These are phyloP conservation scores for Pogoniulus pusillus DNA, from an alignment of 2,797 vertebrate species.

Conservation along the genomic window DNA sequence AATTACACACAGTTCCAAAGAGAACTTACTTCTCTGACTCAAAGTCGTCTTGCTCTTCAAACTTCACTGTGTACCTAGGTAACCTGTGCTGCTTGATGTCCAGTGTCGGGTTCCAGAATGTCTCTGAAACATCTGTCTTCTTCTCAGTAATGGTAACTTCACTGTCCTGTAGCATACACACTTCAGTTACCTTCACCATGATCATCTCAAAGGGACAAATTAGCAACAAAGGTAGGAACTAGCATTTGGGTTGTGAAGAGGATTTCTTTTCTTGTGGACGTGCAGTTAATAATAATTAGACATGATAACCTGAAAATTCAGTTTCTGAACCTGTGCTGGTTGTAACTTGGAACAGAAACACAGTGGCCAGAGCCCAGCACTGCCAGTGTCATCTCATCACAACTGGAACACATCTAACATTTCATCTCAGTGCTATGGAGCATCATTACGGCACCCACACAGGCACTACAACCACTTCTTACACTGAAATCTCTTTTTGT, in stretches of 20 bases:
- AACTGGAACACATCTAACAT: neutral
- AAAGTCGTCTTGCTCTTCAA: constrained; percentile 91
- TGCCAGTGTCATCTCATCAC: neutral
- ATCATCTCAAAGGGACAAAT: neutral
- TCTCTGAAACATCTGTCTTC: constrained; percentile 88
- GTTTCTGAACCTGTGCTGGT: neutral
- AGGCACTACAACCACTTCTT: neutral
- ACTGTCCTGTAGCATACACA: constrained; percentile 84
- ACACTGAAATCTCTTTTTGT: neutral
- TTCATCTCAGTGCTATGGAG: neutral
- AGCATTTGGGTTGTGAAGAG: neutral
- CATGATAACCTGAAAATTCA: neutral
- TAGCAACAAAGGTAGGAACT: neutral
- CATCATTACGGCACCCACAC: no score
- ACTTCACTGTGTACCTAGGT: constrained; percentile 88
- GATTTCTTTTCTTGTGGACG: neutral
- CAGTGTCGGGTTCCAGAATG: constrained; percentile 92
- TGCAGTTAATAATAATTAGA: neutral
- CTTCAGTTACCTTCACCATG: neutral
- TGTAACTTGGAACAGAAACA: neutral
- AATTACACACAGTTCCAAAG: neutral
- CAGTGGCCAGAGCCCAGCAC: neutral
- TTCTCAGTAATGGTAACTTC: constrained; percentile 96
- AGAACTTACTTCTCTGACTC: constrained; percentile 91
- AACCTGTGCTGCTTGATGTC: constrained; percentile 90